These are phyloP conservation scores for Charaxes varanes DNA, from an alignment of 1,140 invertebrate genomes.

Conservation along the genomic window DNA sequence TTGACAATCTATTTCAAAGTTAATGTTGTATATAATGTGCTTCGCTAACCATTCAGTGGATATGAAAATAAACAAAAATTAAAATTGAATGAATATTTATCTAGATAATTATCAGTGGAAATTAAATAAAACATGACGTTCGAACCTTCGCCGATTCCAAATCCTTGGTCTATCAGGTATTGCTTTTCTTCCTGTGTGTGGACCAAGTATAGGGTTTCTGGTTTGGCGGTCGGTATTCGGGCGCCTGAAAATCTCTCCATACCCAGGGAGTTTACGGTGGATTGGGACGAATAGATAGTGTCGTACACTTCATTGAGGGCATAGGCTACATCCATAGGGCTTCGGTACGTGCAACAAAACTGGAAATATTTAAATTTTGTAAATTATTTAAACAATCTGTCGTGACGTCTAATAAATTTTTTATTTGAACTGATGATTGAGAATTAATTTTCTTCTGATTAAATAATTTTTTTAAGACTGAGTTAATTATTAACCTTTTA, in stretches of 20 bases:
- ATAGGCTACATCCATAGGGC: too few species aligned
- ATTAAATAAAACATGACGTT: too few species aligned
- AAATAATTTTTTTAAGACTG: slow-evolving; percentile 21
- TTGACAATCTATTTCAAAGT: too few species aligned
- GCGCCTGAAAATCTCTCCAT: not conserved
- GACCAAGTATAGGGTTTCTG: not conserved
- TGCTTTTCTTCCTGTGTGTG: not conserved
- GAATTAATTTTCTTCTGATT: slow-evolving; percentile 16
- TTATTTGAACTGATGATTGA: slow-evolving; percentile 24
- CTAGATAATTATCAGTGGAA: too few species aligned
- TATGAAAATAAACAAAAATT: too few species aligned
- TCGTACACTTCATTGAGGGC: too few species aligned
- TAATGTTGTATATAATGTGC: too few species aligned
- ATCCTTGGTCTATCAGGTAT: not conserved
- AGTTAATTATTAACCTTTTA: slow-evolving; percentile 22
- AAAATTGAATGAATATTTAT: too few species aligned
- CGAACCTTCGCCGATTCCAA: not conserved
- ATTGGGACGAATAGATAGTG: not conserved
- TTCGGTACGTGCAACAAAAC: too few species aligned
- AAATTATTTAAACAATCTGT: slow-evolving; percentile 38
- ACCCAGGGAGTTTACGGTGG: not conserved
- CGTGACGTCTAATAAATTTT: slow-evolving; percentile 37
- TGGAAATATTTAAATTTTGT: slow-evolving; percentile 26
- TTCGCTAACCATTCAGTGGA: too few species aligned
- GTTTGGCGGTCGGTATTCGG: not conserved